phyloP scores from a whole-genome alignment of 1,140 invertebrate genomes.

The Lepeophtheirus salmonis region DNA sequence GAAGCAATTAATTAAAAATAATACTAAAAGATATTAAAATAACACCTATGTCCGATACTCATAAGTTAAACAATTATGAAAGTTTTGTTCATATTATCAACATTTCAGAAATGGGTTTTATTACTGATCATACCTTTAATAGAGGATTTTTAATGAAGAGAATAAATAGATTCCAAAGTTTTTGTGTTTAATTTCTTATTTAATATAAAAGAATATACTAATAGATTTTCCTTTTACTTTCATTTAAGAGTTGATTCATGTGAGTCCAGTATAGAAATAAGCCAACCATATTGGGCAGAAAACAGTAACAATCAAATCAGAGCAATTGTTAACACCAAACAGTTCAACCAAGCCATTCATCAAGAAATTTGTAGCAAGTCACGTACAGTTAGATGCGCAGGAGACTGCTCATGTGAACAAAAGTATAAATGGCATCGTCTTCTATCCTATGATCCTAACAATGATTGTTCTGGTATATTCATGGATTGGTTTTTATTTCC shows the following conservation, averaged over 20 bases:
- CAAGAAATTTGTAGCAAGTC: slow-evolving; percentile 78
- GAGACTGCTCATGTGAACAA: slow-evolving; percentile 70
- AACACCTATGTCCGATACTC: too few species aligned
- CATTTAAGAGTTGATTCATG: slow-evolving; percentile 56
- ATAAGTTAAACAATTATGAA: too few species aligned
- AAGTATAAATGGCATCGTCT: slow-evolving; percentile 73
- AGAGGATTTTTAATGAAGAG: too few species aligned
- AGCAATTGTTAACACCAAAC: slow-evolving; percentile 78
- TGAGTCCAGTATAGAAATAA: slow-evolving; percentile 75
- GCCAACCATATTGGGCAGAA: slow-evolving; percentile 79
- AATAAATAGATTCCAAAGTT: too few species aligned
- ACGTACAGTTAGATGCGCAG: slow-evolving; percentile 51
- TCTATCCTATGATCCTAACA: slow-evolving; percentile 72
- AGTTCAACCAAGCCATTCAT: slow-evolving; percentile 83
- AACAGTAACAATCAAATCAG: slow-evolving; percentile 74
- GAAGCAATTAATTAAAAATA: too few species aligned
- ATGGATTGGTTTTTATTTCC: slow-evolving; percentile 91
- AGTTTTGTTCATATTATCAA: too few species aligned
- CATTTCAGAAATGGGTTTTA: too few species aligned
- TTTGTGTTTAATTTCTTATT: too few species aligned
- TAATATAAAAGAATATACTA: too few species aligned
- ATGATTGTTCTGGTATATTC: slow-evolving; percentile 80
- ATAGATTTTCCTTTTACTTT: too few species aligned
- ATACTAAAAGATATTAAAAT: too few species aligned
- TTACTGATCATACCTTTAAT: too few species aligned